Percentiles rank a stretch among this genome's conserved stretches.
Evolutionary conservation across 2,888 invertebrate species (phyloP).

Genomic region (Hecatera dysodea): DNA sequence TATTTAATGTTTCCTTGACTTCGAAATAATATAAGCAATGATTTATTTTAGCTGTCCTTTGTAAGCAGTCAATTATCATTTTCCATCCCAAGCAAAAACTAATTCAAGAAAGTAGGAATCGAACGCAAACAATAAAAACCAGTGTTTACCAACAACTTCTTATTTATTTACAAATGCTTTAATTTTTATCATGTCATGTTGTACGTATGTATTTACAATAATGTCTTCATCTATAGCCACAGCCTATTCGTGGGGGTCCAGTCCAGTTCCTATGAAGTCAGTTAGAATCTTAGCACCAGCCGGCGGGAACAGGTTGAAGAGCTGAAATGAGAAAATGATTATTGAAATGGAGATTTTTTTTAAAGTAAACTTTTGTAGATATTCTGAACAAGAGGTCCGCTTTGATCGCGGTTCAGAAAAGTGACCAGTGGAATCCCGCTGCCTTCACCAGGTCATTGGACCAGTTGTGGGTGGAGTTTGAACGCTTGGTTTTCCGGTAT

Average conservation of each 20-base stretch:
- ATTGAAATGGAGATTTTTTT: no score
- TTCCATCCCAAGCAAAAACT: not conserved
- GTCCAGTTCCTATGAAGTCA: slow-evolving; percentile 92
- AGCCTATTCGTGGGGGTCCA: slow-evolving; percentile 85
- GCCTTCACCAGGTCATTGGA: no score
- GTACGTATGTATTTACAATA: slow-evolving; percentile 26
- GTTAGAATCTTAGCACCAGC: slow-evolving; percentile 82
- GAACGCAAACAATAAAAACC: not conserved
- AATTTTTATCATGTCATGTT: slow-evolving; percentile 6
- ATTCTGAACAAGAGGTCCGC: no score
- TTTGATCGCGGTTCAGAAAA: no score
- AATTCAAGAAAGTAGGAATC: not conserved
- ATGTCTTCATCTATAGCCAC: not conserved
- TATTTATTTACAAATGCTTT: slow-evolving; percentile 47
- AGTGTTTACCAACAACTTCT: slow-evolving; percentile 16
- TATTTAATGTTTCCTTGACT: no score
- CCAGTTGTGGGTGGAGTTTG: no score
- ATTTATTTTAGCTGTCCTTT: no score
- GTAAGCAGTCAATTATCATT: no score
- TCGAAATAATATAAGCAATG: no score
- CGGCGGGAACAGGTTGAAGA: slow-evolving; percentile 89
- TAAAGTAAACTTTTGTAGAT: no score
- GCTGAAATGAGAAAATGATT: slow-evolving; percentile 69
- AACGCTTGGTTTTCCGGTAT: no score
- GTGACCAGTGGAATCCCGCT: no score